Percentiles rank a stretch among this genome's conserved stretches.
These are phyloP conservation scores for Oreochromis aureus DNA, from an alignment of 2,113 vertebrate species.

Conservation along the genomic window DNA sequence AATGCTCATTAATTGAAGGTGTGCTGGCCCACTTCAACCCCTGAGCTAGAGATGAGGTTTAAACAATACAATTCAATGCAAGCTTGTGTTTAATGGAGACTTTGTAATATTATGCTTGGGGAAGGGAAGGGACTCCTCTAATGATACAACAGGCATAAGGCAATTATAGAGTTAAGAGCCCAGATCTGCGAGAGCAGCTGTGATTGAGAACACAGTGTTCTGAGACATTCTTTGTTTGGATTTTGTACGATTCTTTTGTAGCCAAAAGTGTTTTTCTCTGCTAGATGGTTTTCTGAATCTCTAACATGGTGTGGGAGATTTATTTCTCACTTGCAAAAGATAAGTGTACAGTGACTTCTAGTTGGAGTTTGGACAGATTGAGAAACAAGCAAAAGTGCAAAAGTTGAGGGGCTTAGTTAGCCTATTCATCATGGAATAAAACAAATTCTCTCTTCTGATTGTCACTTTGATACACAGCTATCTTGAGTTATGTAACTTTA, in stretches of 20 bases:
- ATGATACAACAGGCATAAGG: not conserved
- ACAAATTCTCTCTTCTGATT: not conserved
- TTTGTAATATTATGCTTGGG: not conserved
- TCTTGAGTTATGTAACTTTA: not conserved
- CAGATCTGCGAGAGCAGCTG: not conserved
- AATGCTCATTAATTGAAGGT: not conserved
- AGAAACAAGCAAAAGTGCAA: not conserved
- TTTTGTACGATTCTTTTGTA: not conserved
- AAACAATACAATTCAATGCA: not conserved
- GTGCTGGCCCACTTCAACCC: not conserved
- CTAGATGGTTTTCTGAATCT: not conserved
- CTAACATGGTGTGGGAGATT: not conserved
- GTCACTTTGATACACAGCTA: not conserved
- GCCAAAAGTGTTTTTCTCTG: not conserved
- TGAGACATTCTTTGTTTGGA: not conserved
- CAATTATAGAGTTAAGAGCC: not conserved
- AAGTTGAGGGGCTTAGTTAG: not conserved
- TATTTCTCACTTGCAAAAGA: not conserved
- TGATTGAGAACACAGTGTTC: not conserved
- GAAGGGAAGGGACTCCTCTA: not conserved
- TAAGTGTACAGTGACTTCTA: not conserved
- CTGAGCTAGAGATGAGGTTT: not conserved
- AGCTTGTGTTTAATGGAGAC: not conserved
- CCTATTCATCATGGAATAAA: not conserved
- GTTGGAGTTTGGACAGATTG: not conserved